Conservation (phyloP, 2,113 vertebrate genomes). For the Tachuris rubrigastra region DNA sequence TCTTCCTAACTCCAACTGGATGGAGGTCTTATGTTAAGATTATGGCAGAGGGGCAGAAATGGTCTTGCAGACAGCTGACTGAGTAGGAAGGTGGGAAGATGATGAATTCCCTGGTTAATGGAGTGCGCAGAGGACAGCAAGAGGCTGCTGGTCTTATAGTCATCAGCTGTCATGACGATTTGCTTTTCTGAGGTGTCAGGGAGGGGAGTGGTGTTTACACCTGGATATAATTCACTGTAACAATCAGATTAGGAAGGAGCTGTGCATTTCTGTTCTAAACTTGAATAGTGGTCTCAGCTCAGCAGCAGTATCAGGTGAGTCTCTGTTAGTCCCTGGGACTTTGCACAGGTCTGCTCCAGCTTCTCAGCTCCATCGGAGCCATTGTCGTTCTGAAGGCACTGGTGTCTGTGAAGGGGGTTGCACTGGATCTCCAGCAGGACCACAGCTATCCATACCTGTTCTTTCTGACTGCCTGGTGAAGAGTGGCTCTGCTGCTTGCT, state of each 20-base stretch:
- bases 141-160: background rate
- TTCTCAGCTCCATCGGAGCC: background rate
- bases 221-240: background rate
- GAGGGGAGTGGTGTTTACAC: accelerated
- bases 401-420: background rate
- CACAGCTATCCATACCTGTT: background rate
- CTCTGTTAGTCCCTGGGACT: background rate
- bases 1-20: background rate
- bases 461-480: background rate
- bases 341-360: background rate
- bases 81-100: too few relatives aligned
- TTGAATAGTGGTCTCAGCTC: background rate
- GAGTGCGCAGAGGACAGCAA: background rate
- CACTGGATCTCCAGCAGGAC: background rate
- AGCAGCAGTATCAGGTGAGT: background rate
- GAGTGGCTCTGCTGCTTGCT: background rate
- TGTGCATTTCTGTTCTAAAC: background rate
- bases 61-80: background rate
- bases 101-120: background rate
- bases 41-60: background rate
- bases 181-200: background rate
- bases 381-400: background rate
- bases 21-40: background rate
- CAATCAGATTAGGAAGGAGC: background rate
- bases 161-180: background rate